Evolutionary conservation across 2,888 invertebrate species (phyloP).

Genomic region (Pherbina coryleti): DNA sequence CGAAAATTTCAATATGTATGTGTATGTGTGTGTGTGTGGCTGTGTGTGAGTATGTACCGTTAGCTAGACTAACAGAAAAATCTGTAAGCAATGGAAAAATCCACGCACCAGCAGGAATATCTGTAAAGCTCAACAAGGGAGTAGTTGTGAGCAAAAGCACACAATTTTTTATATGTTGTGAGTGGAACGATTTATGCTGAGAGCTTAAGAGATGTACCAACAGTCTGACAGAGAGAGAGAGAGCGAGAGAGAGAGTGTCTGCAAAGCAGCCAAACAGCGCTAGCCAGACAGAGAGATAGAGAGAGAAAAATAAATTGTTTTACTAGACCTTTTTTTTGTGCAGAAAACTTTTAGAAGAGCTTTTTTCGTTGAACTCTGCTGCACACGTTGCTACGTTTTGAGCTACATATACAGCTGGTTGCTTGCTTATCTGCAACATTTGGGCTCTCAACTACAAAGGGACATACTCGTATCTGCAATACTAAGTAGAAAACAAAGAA

Average conservation of each 20-base stretch:
- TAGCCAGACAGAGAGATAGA: too few species aligned
- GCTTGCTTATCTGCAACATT: not conserved
- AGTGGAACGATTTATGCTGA: not conserved
- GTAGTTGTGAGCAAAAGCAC: not conserved
- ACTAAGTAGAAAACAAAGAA: not conserved
- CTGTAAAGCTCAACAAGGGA: not conserved
- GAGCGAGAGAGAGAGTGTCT: not conserved
- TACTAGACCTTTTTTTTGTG: too few species aligned
- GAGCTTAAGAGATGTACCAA: not conserved
- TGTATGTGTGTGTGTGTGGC: not conserved
- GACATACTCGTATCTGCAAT: not conserved
- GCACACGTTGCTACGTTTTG: too few species aligned
- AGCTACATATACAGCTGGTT: too few species aligned
- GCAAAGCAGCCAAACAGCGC: not conserved
- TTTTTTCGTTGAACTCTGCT: not conserved
- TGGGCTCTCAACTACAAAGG: not conserved
- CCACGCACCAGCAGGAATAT: not conserved
- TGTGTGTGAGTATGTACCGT: not conserved
- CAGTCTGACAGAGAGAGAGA: not conserved
- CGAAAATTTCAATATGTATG: conserved; percentile 10
- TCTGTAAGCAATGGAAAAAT: too few species aligned
- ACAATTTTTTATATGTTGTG: conserved; percentile 6
- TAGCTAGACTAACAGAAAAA: too few species aligned
- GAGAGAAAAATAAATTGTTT: too few species aligned
- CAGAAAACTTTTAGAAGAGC: too few species aligned